A percentile compares a stretch with the other conserved stretches of the same genome.
These are phyloP conservation scores for Plebejus melissa DNA, from an alignment of 2,888 invertebrate species.

Conservation along the genomic window DNA sequence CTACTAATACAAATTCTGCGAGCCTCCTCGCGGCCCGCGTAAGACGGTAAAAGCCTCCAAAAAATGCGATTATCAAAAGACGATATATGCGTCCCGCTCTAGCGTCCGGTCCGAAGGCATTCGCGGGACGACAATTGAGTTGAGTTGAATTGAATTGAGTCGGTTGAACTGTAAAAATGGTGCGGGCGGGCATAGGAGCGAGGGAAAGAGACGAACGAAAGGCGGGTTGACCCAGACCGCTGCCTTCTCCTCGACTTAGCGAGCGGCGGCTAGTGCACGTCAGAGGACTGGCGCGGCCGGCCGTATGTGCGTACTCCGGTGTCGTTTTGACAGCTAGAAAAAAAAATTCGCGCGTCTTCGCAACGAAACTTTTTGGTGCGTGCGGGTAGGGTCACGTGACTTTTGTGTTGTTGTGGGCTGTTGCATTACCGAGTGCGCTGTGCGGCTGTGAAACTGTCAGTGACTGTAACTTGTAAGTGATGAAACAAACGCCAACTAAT, in stretches of 20 bases:
- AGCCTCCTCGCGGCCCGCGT: constrained; percentile 33
- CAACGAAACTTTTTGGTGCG: constrained; percentile 65
- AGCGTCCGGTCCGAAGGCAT: constrained; percentile 75
- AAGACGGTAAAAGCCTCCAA: not conserved
- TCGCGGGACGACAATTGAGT: constrained; percentile 78
- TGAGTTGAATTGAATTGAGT: constrained; percentile 79
- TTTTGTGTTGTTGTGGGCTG: constrained; percentile 44
- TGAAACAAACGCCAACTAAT: constrained; percentile 76
- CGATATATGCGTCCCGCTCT: constrained; percentile 71
- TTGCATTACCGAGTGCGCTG: constrained; percentile 42
- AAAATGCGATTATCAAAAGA: constrained; percentile 41
- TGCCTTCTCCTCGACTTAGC: constrained; percentile 77
- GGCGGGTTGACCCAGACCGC: constrained; percentile 76
- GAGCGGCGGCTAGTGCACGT: constrained; percentile 75
- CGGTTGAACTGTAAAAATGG: constrained; percentile 77
- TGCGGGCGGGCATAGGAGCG: constrained; percentile 70
- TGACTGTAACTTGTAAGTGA: constrained; percentile 73
- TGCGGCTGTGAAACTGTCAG: constrained; percentile 58
- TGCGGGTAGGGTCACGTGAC: constrained; percentile 52
- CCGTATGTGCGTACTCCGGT: constrained; percentile 56
- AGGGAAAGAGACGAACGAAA: constrained; percentile 76
- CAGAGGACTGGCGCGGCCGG: constrained; percentile 73
- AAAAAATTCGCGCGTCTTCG: constrained; percentile 75
- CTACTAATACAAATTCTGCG: constrained; percentile 42
- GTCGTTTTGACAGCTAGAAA: constrained; percentile 57